These are phyloP conservation scores for Cylas formicarius DNA, from an alignment of 1,140 invertebrate species.

Conservation along the genomic window DNA sequence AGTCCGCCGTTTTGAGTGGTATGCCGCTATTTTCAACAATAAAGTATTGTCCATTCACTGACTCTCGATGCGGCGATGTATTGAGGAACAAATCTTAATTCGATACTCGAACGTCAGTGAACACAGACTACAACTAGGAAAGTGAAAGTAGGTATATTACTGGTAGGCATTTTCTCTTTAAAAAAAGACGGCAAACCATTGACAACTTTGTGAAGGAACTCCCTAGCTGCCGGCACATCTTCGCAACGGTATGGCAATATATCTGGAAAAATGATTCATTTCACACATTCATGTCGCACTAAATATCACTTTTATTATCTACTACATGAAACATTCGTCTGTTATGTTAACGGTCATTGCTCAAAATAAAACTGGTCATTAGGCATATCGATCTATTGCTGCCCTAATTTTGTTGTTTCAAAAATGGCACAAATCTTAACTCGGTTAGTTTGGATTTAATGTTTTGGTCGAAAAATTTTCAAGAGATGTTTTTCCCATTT, in stretches of 20 bases:
- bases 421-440: too few species aligned
- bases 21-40: slow-evolving; percentile 16
- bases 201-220: slow-evolving; percentile 77
- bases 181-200: slow-evolving; percentile 85
- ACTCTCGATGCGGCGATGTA: slow-evolving; percentile 6
- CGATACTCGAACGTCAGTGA: neutral
- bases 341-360: too few species aligned
- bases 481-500: too few species aligned
- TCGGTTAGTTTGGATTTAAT: too few species aligned
- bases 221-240: slow-evolving; percentile 62
- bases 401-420: too few species aligned
- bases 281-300: slow-evolving; percentile 1
- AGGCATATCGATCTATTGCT: too few species aligned
- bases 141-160: slow-evolving; percentile 39
- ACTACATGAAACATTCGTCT: too few species aligned
- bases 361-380: too few species aligned
- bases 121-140: neutral
- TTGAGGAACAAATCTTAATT: neutral
- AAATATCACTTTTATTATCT: too few species aligned
- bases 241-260: slow-evolving; percentile 71
- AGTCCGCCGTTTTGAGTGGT: too few species aligned
- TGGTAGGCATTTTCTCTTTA: slow-evolving; percentile 48
- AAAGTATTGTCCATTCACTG: slow-evolving; percentile 9
- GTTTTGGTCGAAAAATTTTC: too few species aligned
- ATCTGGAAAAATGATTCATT: slow-evolving; percentile 52